phyloP scores from a whole-genome alignment of 2,113 vertebrate species.

The Antennarius striatus region DNA sequence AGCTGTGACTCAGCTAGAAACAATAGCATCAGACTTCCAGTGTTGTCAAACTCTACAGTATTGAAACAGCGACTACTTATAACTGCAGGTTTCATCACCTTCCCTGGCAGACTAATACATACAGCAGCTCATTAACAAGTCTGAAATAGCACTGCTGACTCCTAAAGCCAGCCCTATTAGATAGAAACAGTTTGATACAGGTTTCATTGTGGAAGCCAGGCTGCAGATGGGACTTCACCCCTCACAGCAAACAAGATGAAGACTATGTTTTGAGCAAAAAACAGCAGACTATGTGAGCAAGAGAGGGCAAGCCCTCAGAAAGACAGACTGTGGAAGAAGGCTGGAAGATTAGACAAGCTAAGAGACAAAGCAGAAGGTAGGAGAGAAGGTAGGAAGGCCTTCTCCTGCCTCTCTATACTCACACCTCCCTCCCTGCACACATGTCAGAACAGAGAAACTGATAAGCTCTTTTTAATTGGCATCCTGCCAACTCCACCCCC shows the following conservation, averaged over 20 bases:
- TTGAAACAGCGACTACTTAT: slow-evolving; percentile 14
- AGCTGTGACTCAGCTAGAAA: not conserved
- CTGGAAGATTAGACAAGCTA: not conserved
- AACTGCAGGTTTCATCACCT: slow-evolving; percentile 27
- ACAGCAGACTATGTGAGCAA: too few species aligned
- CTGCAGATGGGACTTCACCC: too few species aligned
- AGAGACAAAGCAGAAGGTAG: not conserved
- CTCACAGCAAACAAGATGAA: too few species aligned
- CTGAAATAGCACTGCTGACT: not conserved
- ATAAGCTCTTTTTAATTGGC: slow-evolving; percentile 41
- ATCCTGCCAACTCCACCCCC: slow-evolving; percentile 4
- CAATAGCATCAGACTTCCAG: not conserved
- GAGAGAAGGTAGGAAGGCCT: slow-evolving; percentile 1
- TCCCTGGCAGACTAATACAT: slow-evolving; percentile 43
- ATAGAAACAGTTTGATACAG: slow-evolving; percentile 8
- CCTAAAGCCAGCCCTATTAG: slow-evolving; percentile 31
- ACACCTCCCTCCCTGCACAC: slow-evolving; percentile 38
- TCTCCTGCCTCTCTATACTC: slow-evolving; percentile 8
- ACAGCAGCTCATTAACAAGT: not conserved
- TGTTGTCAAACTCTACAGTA: slow-evolving; percentile 15
- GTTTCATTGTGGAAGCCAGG: too few species aligned
- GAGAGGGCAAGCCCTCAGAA: too few species aligned
- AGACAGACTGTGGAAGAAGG: too few species aligned
- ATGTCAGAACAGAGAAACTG: slow-evolving; percentile 51
- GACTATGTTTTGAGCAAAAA: too few species aligned